Base-by-base conservation (phyloP, 1,140 invertebrate genomes). In the Drosophila willistoni region DNA sequence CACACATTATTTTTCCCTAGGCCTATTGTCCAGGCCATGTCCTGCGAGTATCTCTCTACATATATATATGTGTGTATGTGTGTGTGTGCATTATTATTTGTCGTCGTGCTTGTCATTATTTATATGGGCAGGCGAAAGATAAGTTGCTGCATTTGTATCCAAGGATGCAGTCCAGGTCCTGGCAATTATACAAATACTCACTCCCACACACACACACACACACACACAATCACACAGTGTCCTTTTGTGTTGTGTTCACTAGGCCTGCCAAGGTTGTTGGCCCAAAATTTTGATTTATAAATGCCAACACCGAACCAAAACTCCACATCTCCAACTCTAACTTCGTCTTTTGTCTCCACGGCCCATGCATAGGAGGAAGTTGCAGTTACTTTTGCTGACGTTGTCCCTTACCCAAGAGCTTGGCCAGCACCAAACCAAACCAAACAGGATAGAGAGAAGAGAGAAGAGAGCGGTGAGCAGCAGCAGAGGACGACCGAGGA, bases 31-130 rank as follows among this genome's bases (percentile, higher is more conserved):
- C 77, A 66, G 73, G 44, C 47, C 47, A 57, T 67, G 64, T 55
- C 47, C 63, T 42, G 62, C 68, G 73, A 22, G 25, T 39, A 39
- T 7, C 33, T 54, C 47, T 75, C 10, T 73, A 34, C 54, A 36
- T 69, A 56, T 73, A 68, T 36, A n/a, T 36, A 41, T 6, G 39
- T 54, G 68, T 75, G 54, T 54, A 36, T 69, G 64, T 39, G 44
- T 70, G 29, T 75, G 71, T 84, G 69, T 81, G 84, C 82, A 80
- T 89, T 91, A 91, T 91, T 90, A 91, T 91, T 91, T 91, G 89
- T 91, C 89, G 85, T 91, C 89, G 84, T 91, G 77, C 84, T 86
- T 91, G 89, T 91, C 89, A 91, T 91, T 91, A 91, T 91, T 91
- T 91, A 91, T 91, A 89, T 90, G 89, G 79, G 79, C 81, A 77